Percentiles rank a stretch among this genome's conserved stretches.
Evolutionary conservation across 2,888 invertebrate genomes (phyloP).

Genomic region (Bombylius discolor): DNA sequence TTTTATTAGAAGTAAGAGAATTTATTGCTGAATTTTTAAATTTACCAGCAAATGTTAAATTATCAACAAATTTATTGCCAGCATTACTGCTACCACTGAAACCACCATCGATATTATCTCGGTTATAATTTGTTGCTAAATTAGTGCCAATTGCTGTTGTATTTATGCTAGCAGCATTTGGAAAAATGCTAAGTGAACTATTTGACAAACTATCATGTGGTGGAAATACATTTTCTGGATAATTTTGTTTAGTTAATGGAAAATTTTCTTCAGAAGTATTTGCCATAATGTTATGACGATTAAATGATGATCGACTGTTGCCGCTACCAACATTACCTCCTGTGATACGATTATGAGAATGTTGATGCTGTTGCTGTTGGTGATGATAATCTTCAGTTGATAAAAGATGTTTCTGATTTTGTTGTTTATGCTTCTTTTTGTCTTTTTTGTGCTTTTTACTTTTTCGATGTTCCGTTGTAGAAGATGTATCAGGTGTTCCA

Average conservation of each 20-base stretch:
- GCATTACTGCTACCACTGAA: neutral
- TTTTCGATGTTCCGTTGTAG: constrained; percentile 10
- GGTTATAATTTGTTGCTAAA: neutral
- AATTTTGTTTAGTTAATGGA: neutral
- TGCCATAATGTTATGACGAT: neutral
- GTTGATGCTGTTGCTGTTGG: too few species aligned
- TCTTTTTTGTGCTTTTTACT: constrained; percentile 14
- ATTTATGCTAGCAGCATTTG: constrained; percentile 6
- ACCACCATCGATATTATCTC: neutral
- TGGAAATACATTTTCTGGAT: constrained; percentile 2
- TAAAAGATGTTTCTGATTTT: neutral
- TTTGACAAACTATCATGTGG: constrained; percentile 18
- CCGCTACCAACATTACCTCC: neutral
- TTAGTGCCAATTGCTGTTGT: constrained; percentile 1
- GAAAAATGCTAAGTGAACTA: constrained; percentile 28
- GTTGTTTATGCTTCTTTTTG: constrained; percentile 9
- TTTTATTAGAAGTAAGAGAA: neutral
- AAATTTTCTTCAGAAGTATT: neutral
- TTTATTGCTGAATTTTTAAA: constrained; percentile 21
- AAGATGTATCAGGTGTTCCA: too few species aligned
- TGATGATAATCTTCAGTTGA: neutral
- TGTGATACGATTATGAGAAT: neutral
- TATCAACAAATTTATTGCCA: constrained; percentile 9
- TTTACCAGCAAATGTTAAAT: constrained; percentile 32
- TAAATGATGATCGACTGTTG: neutral